A percentile compares a stretch with the other conserved stretches of the same genome.
Conservation (phyloP, 2,888 invertebrate species). For the Orthonychiurus folsomi region DNA sequence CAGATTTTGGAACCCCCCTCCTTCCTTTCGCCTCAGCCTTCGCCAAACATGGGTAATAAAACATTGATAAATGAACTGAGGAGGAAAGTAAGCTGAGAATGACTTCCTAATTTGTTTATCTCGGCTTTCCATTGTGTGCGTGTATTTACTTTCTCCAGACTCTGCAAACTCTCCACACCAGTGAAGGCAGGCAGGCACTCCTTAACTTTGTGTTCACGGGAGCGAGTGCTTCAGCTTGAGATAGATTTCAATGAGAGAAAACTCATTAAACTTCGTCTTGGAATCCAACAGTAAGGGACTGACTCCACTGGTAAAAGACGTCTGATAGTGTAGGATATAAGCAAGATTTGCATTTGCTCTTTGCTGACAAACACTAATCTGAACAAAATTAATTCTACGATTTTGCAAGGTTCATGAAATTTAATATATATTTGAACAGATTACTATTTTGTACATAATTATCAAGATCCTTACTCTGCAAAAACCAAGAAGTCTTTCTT, state of each 20-base stretch:
- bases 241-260: neutral
- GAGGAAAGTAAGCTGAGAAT: neutral
- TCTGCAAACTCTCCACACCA: neutral
- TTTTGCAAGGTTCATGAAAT: too few species aligned
- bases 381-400: too few species aligned
- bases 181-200: neutral
- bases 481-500: too few species aligned
- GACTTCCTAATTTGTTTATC: slow-evolving; percentile 1
- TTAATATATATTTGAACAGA: too few species aligned
- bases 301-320: too few species aligned
- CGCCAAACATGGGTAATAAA: neutral
- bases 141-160: neutral
- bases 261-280: slow-evolving; percentile 1
- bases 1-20: neutral
- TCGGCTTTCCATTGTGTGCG: neutral
- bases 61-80: neutral
- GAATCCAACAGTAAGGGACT: too few species aligned
- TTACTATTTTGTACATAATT: too few species aligned
- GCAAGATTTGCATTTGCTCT: too few species aligned
- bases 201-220: too few species aligned
- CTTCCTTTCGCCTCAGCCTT: neutral
- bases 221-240: neutral
- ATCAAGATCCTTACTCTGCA: too few species aligned
- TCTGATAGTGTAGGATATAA: too few species aligned
- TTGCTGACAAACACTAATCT: too few species aligned